Evolutionary conservation across 2,888 invertebrate genomes (phyloP).

Genomic region (Meghimatium bilineatum): DNA sequence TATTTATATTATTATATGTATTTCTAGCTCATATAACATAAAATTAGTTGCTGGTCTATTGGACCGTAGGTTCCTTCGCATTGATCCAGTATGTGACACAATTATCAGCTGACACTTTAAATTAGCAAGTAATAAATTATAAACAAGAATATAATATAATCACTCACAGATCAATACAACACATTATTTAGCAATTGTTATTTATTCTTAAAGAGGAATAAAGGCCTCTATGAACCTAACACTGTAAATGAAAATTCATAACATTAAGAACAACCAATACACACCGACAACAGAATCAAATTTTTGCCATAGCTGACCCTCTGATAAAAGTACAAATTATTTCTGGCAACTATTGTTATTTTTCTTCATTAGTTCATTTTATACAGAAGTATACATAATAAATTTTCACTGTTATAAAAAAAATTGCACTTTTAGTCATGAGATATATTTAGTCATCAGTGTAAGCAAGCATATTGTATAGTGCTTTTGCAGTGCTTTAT

Average conservation of each 20-base stretch:
- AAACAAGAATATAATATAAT: neutral
- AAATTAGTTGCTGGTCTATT: no score
- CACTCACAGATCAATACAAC: neutral
- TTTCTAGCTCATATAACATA: no score
- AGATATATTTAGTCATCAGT: neutral
- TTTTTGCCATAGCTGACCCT: neutral
- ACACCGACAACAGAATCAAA: neutral
- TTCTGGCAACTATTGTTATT: neutral
- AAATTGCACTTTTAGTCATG: conserved; percentile 2
- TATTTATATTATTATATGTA: no score
- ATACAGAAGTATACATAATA: neutral
- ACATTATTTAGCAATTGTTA: neutral
- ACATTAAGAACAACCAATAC: neutral
- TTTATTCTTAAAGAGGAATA: conserved; percentile 5
- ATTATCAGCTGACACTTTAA: no score
- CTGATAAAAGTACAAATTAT: neutral
- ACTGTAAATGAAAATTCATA: neutral
- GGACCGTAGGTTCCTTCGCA: no score
- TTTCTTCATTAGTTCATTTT: neutral
- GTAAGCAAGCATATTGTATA: neutral
- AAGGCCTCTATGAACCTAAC: conserved; percentile 13
- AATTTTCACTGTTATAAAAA: neutral
- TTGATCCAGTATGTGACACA: no score
- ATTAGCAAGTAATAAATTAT: no score
- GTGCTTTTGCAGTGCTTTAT: neutral